Evolutionary conservation across 2,797 vertebrate species (phyloP), one percentile per base, ranked within the genome.

Genomic region (Cryptoblepharus egeriae): DNA sequence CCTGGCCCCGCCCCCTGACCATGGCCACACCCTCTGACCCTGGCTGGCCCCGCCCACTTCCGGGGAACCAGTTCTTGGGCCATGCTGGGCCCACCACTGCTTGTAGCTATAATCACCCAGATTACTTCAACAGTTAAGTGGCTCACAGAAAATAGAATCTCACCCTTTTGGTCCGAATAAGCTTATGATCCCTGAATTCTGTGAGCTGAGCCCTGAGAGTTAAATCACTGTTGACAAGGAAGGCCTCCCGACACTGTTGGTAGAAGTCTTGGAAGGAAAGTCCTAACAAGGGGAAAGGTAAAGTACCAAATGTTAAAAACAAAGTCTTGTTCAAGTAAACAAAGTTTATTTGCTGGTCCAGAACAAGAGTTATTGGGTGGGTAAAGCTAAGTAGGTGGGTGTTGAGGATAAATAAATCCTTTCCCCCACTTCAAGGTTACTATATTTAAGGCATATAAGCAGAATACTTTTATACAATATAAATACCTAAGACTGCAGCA

Each of bases 181-280:
- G 97, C 89, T 98, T 99, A 94, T 99, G 99, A 92, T 99, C 99
- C 92, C 96, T 97, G 93, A 99, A 99, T 95, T 99, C 99, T 0
- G 97, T 99, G 92, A 99, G 95, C 91, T 99, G 99, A 79, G 99
- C 99, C 87, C 98, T 97, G 76, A 99, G 96, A 0, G 98, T 99
- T 90, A 99, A 95, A 87, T 99, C 98, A 86, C 98, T 99, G 93
- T 99, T 99, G 73, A 99, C 99, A 84, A 99, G 94, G 92, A 99
- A 99, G 0, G 97, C 97, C 87, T 99, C 98, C 57, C 99, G 97
- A 95, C 99, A 99, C 30, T 97, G 97, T 93, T 99, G 98, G 93
- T 99, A 99, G 90, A 99, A 99, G 75, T 99, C 98, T 91, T 99
- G 98, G 95, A 99, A 99, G 24, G 98, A 98, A 91, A 99, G 93